phyloP scores from a whole-genome alignment of 2,113 vertebrate species.

The Trematomus loennbergii region DNA sequence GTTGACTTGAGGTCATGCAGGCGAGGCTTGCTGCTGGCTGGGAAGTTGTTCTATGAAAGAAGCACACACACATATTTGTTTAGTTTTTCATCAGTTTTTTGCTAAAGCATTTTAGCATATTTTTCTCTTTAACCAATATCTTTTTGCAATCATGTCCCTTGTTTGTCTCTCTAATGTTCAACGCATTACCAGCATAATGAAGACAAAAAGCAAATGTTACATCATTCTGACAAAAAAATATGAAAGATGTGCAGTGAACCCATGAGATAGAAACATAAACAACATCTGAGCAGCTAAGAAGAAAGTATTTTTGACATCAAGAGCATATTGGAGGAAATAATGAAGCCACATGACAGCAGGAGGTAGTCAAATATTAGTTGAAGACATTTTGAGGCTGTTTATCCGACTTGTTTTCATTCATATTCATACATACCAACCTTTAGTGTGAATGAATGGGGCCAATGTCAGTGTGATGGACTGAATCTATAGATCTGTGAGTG shows the following conservation, averaged over 20 bases:
- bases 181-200: not conserved
- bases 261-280: not conserved
- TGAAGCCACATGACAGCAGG: not conserved
- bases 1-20: conserved; percentile 95
- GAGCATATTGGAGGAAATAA: conserved; percentile 1
- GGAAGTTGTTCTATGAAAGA: conserved; percentile 93
- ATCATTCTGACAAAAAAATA: not conserved
- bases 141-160: not conserved
- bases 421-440: not conserved
- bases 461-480: not conserved
- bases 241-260: not conserved
- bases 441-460: not conserved
- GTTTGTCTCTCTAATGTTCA: not conserved
- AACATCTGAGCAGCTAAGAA: not conserved
- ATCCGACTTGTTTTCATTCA: not conserved
- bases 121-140: not conserved
- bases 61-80: conserved; percentile 20
- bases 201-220: not conserved
- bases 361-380: not conserved
- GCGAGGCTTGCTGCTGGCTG: conserved; percentile 91
- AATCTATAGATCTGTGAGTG: not conserved
- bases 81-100: not conserved
- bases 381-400: not conserved
- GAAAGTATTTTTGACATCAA: not conserved
- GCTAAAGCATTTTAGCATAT: not conserved